Evolutionary conservation across 2,113 vertebrate genomes (phyloP).

Genomic region (Herpetotheres cachinnans): DNA sequence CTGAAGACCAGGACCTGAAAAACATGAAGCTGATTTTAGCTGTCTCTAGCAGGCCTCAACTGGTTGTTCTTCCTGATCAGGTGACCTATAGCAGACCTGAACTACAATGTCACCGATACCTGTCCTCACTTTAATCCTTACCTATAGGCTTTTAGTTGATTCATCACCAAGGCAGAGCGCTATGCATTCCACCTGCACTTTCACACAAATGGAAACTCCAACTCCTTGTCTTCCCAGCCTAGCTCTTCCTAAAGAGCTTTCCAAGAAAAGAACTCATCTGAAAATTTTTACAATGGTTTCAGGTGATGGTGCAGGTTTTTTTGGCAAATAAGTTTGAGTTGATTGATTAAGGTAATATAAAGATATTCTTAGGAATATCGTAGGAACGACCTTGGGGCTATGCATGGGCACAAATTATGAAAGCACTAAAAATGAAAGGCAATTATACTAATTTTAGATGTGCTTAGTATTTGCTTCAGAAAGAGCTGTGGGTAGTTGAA

Average conservation of each 20-base stretch:
- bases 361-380: background rate
- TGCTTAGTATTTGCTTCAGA: background rate
- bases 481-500: background rate
- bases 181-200: background rate
- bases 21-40: background rate
- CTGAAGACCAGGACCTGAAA: background rate
- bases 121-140: background rate
- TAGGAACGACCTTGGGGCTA: background rate
- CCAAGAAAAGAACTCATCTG: background rate
- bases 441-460: background rate
- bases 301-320: background rate
- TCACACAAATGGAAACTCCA: background rate
- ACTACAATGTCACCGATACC: background rate
- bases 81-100: too few relatives aligned
- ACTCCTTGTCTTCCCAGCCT: background rate
- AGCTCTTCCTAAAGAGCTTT: background rate
- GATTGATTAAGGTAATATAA: background rate
- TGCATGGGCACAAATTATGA: background rate
- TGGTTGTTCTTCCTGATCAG: background rate
- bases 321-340: background rate
- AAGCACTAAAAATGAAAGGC: background rate
- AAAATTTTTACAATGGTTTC: background rate
- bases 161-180: background rate
- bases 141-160: background rate
- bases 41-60: background rate